These are phyloP conservation scores for Eolophus roseicapilla DNA, from an alignment of 2,113 vertebrate genomes.

Conservation along the genomic window DNA sequence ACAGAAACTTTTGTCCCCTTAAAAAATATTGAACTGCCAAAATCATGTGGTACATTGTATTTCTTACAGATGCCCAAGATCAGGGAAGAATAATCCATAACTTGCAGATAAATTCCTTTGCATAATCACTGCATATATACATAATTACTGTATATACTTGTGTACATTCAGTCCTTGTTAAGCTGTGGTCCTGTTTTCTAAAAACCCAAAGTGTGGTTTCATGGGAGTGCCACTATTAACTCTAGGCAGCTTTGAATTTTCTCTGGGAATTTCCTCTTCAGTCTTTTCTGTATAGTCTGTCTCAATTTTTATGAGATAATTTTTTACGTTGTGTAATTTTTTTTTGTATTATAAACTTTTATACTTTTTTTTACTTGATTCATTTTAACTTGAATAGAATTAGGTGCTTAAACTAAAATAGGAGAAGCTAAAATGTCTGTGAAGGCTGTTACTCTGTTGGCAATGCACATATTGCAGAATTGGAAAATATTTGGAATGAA, in stretches of 20 bases:
- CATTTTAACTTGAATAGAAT: neutral
- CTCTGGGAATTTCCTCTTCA: neutral
- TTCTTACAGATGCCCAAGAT: neutral
- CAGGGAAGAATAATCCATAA: slow-evolving; percentile 1
- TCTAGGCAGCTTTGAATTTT: slow-evolving; percentile 15
- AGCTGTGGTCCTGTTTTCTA: neutral
- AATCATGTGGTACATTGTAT: neutral
- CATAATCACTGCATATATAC: neutral
- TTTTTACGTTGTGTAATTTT: neutral
- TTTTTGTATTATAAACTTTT: neutral
- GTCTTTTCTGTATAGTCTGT: neutral
- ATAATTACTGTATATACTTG: neutral
- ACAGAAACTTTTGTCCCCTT: neutral
- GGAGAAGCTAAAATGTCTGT: neutral
- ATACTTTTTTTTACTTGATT: neutral
- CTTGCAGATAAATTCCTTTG: neutral
- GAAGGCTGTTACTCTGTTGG: neutral
- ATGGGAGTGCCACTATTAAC: neutral
- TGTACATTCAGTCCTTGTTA: neutral
- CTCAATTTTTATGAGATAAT: neutral
- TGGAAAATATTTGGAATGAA: neutral
- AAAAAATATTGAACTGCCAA: neutral
- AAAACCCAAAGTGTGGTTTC: neutral
- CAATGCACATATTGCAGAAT: accelerated
- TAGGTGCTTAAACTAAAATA: neutral